phyloP scores from a whole-genome alignment of 2,888 invertebrate genomes.

The Creontiades dilutus region DNA sequence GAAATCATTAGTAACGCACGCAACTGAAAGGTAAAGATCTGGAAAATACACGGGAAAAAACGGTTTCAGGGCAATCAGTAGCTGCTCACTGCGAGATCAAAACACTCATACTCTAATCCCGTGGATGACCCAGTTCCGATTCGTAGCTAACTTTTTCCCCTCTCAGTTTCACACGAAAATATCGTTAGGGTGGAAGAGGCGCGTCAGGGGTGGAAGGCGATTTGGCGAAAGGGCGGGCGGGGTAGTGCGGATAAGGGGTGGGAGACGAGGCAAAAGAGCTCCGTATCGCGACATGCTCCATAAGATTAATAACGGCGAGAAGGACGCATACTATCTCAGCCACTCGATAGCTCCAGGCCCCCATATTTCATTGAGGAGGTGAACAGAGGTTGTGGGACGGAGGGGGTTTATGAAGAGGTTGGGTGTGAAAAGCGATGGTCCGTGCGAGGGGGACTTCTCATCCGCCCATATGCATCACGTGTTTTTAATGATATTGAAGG shows the following conservation, averaged over 20 bases:
- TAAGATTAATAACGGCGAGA: conserved; percentile 65
- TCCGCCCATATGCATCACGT: neutral
- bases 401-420: conserved; percentile 4
- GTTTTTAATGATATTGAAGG: neutral
- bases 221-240: neutral
- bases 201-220: neutral
- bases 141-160: neutral
- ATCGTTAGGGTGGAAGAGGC: neutral
- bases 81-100: neutral
- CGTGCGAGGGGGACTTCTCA: too few relatives aligned
- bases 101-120: neutral
- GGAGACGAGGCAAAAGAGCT: conserved; percentile 21
- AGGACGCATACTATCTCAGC: conserved; percentile 69
- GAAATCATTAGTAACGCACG: too few relatives aligned
- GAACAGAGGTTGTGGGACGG: neutral
- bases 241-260: neutral
- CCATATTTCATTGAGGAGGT: conserved; percentile 61
- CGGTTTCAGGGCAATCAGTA: too few relatives aligned
- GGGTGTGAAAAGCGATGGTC: conserved; percentile 37
- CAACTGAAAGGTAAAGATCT: too few relatives aligned
- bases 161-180: neutral
- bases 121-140: conserved; percentile 19
- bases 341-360: conserved; percentile 66
- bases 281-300: conserved; percentile 60
- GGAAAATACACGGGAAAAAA: too few relatives aligned